phyloP scores from a whole-genome alignment of 2,888 invertebrate species.

The Hymenopus coronatus region DNA sequence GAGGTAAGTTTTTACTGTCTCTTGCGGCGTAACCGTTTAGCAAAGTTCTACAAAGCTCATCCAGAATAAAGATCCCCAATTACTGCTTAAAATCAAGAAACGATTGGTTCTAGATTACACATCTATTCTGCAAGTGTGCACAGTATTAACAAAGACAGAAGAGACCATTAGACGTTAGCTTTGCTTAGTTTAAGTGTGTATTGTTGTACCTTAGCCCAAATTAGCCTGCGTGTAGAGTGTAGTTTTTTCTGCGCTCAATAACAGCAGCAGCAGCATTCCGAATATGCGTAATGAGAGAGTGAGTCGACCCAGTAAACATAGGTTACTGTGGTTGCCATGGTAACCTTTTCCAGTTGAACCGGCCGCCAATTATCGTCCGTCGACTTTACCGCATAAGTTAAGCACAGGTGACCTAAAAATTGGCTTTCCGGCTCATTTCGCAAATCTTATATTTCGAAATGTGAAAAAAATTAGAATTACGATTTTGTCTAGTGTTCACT shows the following conservation, averaged over 20 bases:
- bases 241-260: background rate
- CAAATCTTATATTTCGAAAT: too few relatives aligned
- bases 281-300: background rate
- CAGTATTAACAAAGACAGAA: background rate
- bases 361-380: background rate
- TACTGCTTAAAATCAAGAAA: too few relatives aligned
- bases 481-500: too few relatives aligned
- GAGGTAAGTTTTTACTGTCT: too few relatives aligned
- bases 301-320: constrained; percentile 1
- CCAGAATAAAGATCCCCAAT: too few relatives aligned
- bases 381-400: background rate
- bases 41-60: too few relatives aligned
- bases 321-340: background rate
- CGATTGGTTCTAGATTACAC: too few relatives aligned
- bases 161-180: background rate
- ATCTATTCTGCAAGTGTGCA: too few relatives aligned
- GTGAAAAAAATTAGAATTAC: too few relatives aligned
- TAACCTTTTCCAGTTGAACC: background rate
- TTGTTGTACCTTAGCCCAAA: background rate
- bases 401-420: background rate
- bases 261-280: background rate
- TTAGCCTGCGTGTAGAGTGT: background rate
- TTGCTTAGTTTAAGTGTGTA: background rate
- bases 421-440: background rate
- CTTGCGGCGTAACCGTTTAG: too few relatives aligned